phyloP scores from a whole-genome alignment of 1,140 invertebrate genomes.

The Acromyrmex echinatior region DNA sequence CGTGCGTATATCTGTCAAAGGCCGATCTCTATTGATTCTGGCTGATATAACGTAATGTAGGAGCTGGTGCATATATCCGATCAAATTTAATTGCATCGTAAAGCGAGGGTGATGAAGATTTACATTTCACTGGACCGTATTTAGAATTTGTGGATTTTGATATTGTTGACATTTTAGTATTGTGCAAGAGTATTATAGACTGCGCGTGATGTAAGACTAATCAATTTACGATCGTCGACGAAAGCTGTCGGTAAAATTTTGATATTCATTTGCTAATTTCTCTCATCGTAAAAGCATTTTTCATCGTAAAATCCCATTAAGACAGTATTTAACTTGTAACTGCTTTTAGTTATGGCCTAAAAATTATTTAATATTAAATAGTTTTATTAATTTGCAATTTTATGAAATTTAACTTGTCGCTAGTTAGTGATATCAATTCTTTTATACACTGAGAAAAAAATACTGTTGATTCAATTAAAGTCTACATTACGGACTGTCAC shows the following conservation, averaged over 20 bases:
- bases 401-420: too few relatives aligned
- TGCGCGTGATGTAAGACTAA: constrained; percentile 47
- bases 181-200: constrained; percentile 25
- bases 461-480: too few relatives aligned
- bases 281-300: neutral
- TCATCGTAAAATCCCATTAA: neutral
- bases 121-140: neutral
- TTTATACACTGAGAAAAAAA: too few relatives aligned
- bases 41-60: neutral
- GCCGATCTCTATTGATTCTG: neutral
- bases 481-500: too few relatives aligned
- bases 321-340: neutral
- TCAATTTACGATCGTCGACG: constrained; percentile 36
- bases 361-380: constrained; percentile 5
- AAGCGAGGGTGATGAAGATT: neutral
- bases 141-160: constrained; percentile 1
- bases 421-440: too few relatives aligned
- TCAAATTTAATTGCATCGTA: constrained; percentile 23
- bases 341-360: neutral
- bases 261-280: constrained; percentile 13
- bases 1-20: neutral
- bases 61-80: neutral
- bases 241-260: constrained; percentile 35
- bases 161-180: constrained; percentile 50
- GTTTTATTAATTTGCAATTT: neutral